These are phyloP conservation scores for Lepus americanus DNA, from an alignment of 2,113 vertebrate genomes.

Conservation along the genomic window DNA sequence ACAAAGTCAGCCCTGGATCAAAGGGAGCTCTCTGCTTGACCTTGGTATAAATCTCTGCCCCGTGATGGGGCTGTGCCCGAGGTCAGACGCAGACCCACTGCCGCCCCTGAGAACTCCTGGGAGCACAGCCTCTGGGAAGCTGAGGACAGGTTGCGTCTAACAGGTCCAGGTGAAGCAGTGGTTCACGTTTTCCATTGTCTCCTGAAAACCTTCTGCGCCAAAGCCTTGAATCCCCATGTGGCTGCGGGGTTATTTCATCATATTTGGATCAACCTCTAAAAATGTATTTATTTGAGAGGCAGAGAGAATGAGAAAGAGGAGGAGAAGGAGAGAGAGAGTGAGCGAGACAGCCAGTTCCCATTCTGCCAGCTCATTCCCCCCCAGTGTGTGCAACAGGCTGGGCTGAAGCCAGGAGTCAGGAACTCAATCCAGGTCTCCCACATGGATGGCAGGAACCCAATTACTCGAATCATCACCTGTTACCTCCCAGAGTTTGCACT, in stretches of 20 bases:
- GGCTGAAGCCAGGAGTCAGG: no score
- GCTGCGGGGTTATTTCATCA: not conserved
- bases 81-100: not conserved
- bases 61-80: not conserved
- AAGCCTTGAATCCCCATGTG: not conserved
- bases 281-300: no score
- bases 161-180: not conserved
- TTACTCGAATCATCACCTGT: no score
- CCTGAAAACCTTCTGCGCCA: not conserved
- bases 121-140: not conserved
- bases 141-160: not conserved
- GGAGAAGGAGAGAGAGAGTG: no score
- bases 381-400: not conserved
- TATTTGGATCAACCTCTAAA: no score
- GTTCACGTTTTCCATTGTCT: not conserved
- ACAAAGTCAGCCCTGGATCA: not conserved
- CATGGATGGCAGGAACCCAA: no score
- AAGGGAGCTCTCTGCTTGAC: not conserved
- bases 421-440: no score
- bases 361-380: not conserved
- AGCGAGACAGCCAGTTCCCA: no score
- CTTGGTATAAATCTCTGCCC: not conserved
- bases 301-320: no score
- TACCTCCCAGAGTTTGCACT: no score
- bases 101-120: not conserved